Conservation (phyloP, 2,797 vertebrate species). For the Sorex maritimensis region DNA sequence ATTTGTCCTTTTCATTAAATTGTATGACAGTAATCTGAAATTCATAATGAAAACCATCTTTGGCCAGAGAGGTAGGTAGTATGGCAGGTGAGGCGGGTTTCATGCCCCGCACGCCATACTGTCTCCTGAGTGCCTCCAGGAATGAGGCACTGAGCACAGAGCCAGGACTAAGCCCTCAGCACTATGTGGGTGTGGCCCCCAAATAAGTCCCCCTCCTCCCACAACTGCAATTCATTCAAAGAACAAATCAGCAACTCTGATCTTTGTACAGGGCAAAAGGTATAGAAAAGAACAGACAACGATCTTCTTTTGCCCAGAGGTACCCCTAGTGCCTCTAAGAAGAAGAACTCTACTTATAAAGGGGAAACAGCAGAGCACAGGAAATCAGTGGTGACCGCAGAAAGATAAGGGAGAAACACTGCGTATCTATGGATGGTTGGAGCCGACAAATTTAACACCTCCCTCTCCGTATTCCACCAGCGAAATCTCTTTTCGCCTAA, state of each 20-base stretch:
- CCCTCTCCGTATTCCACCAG: not conserved
- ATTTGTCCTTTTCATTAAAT: conserved; percentile 7
- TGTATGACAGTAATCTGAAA: conserved; percentile 11
- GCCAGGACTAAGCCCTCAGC: too few species aligned
- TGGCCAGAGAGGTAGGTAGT: not conserved
- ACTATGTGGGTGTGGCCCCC: too few species aligned
- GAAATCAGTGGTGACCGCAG: not conserved
- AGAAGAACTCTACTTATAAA: not conserved
- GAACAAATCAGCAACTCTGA: conserved; percentile 26
- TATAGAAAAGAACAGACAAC: not conserved
- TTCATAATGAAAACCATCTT: conserved; percentile 44
- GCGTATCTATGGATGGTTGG: not conserved
- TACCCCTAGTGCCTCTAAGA: not conserved
- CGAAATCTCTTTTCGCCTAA: conserved; percentile 21
- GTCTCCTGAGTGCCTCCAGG: too few species aligned
- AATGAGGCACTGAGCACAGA: too few species aligned
- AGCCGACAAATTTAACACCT: not conserved
- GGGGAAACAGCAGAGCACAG: not conserved
- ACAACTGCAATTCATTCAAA: not conserved
- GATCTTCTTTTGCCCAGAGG: not conserved
- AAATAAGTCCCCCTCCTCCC: not conserved
- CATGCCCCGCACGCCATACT: too few species aligned
- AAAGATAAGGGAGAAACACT: not conserved
- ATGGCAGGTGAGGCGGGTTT: not conserved
- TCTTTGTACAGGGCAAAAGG: not conserved